phyloP scores from a whole-genome alignment of 2,797 vertebrate genomes.

The Malurus leucopterus region DNA sequence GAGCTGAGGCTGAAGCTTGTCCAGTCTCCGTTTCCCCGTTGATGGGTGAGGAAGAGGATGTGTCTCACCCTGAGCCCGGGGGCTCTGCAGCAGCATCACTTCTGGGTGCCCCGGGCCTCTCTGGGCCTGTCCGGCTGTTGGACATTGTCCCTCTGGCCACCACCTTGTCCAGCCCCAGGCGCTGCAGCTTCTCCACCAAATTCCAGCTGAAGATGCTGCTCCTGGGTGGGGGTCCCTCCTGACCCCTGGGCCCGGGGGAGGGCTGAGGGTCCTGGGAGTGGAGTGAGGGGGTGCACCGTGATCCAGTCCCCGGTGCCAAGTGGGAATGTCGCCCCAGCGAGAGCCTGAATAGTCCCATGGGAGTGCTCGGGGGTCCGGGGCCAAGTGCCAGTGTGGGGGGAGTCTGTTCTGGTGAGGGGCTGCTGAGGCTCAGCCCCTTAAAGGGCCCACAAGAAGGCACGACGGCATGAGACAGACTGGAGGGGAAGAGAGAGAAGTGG shows the following conservation, averaged over 20 bases:
- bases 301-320: not conserved
- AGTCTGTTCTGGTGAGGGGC: not conserved
- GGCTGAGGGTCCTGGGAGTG: not conserved
- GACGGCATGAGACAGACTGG: constrained; percentile 76
- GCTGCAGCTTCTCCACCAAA: constrained; percentile 80
- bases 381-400: not conserved
- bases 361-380: not conserved
- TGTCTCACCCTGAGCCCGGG: not conserved
- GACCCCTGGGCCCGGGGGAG: accelerated
- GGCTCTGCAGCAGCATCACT: not conserved
- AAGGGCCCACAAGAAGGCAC: constrained; percentile 79
- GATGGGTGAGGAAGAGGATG: not conserved
- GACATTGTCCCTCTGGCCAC: constrained; percentile 69
- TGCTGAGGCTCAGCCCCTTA: constrained; percentile 71
- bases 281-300: not conserved
- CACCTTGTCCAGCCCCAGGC: constrained; percentile 78
- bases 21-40: accelerated
- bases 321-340: constrained; percentile 75
- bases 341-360: constrained; percentile 76
- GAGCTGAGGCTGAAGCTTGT: not conserved
- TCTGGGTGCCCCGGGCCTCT: not conserved
- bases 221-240: not conserved
- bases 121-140: not conserved
- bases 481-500: not conserved
- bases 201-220: constrained; percentile 80